A percentile compares a stretch with the other conserved stretches of the same genome.
Evolutionary conservation across 1,140 invertebrate species (phyloP).

Genomic region (Heliconius nattereri): DNA sequence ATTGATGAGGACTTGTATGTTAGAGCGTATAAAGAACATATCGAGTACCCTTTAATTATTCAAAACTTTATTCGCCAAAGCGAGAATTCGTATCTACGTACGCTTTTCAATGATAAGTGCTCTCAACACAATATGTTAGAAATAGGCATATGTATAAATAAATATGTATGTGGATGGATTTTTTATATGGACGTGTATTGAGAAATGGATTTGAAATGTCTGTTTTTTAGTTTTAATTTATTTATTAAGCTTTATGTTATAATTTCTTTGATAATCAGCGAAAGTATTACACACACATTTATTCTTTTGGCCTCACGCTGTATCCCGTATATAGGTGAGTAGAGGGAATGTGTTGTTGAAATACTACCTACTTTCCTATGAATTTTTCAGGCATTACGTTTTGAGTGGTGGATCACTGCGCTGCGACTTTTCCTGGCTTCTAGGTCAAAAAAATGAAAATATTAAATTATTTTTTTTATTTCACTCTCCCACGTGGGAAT

Average conservation of each 20-base stretch:
- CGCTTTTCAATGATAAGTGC: constrained; percentile 19
- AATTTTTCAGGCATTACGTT: no score
- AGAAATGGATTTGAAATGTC: background rate
- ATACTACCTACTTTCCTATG: no score
- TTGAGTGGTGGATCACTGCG: no score
- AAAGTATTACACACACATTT: no score
- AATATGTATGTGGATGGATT: background rate
- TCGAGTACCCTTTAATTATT: constrained; percentile 24
- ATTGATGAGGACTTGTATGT: constrained; percentile 31
- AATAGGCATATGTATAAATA: background rate
- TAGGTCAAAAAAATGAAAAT: no score
- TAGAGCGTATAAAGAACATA: constrained; percentile 28
- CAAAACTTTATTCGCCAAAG: constrained; percentile 26
- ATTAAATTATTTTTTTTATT: no score
- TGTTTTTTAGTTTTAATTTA: background rate
- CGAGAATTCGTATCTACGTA: constrained; percentile 7
- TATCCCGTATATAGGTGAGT: no score
- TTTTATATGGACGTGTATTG: background rate
- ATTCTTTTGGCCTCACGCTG: no score
- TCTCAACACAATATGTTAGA: constrained; percentile 13
- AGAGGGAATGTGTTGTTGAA: no score
- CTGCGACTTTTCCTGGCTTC: no score
- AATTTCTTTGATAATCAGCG: background rate
- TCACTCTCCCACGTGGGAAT: no score
- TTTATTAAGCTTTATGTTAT: background rate